Percentiles rank a stretch among this genome's conserved stretches.
Conservation (phyloP, 2,797 vertebrate genomes). For the Gastrophryne carolinensis region DNA sequence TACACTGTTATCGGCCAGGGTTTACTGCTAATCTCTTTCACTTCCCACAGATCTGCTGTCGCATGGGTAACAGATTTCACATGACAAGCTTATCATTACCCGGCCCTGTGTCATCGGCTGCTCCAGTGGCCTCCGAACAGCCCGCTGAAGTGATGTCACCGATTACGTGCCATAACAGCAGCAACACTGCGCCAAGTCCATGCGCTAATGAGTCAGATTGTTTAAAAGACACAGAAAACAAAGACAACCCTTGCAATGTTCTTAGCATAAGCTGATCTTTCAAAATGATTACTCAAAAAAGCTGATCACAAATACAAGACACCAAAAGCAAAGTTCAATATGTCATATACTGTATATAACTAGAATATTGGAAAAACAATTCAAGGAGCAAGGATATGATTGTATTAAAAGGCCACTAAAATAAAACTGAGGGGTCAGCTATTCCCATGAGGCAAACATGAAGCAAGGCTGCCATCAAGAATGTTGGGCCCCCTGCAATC, state of each 20-base stretch:
- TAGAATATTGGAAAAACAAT: too few species aligned
- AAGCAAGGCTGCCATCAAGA: too few species aligned
- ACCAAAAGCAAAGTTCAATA: too few species aligned
- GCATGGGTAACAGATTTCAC: conserved; percentile 80
- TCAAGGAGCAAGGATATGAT: too few species aligned
- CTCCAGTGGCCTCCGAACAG: conserved; percentile 75
- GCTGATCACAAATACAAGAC: conserved; percentile 20
- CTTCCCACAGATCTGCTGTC: conserved; percentile 81
- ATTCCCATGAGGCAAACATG: too few species aligned
- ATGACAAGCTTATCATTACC: conserved; percentile 82
- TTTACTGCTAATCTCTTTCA: conserved; percentile 41
- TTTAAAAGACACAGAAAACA: conserved; percentile 66
- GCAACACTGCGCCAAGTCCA: conserved; percentile 74
- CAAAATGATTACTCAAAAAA: conserved; percentile 62
- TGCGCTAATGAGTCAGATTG: conserved; percentile 72
- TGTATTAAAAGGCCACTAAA: too few species aligned
- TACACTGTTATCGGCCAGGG: neutral
- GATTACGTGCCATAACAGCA: conserved; percentile 75
- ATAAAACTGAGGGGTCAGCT: too few species aligned
- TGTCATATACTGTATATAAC: too few species aligned
- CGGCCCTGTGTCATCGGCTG: conserved; percentile 63
- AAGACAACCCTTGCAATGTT: conserved; percentile 59
- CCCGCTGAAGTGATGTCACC: conserved; percentile 76
- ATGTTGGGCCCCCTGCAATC: too few species aligned
- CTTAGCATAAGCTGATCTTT: conserved; percentile 57